These are phyloP conservation scores for Diachasmimorpha longicaudata DNA, from an alignment of 1,140 invertebrate species.

Conservation along the genomic window DNA sequence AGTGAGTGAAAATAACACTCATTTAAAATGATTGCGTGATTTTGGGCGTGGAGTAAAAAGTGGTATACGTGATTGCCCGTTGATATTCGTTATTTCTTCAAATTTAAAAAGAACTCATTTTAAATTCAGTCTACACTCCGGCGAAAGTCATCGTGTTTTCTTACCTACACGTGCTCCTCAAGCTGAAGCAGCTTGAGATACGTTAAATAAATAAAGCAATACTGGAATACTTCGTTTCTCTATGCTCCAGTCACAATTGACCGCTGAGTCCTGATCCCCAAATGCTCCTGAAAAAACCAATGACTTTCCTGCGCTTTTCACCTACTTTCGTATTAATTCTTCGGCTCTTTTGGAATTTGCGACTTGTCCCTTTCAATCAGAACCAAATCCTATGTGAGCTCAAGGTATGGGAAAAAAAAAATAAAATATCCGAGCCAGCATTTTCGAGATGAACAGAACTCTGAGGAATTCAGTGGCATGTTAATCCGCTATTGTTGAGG, in stretches of 20 bases:
- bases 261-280: not conserved
- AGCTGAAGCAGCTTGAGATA: conserved; percentile 16
- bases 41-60: no score
- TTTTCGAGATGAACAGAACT: no score
- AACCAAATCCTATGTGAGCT: no score
- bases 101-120: conserved; percentile 16
- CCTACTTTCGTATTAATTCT: not conserved
- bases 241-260: not conserved
- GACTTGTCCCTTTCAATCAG: no score
- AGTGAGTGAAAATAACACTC: no score
- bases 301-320: not conserved
- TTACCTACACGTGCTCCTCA: conserved; percentile 22
- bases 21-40: no score
- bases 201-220: conserved; percentile 7
- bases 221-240: not conserved
- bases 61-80: no score
- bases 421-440: no score
- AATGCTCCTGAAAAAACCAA: not conserved
- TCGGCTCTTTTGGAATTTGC: not conserved
- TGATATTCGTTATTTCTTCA: not conserved
- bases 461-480: no score
- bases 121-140: conserved; percentile 16
- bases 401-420: no score
- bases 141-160: conserved; percentile 20
- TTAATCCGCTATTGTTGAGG: no score